Base-by-base conservation (phyloP, 2,113 vertebrate genomes). In the Chaenocephalus aceratus region DNA sequence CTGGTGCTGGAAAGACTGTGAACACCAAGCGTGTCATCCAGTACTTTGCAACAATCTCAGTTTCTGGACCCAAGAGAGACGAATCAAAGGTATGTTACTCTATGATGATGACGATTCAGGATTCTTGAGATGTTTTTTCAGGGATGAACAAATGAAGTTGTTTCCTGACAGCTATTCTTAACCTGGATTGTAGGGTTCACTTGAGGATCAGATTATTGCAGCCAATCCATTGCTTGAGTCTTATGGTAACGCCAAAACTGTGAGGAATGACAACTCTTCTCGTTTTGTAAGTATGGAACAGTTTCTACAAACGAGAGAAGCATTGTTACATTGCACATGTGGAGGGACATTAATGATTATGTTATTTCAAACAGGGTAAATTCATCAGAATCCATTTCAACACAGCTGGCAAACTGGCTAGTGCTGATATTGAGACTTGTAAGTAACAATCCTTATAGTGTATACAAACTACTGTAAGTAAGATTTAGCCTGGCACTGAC, bases 1-100 rank as follows among this genome's bases (percentile, higher is more conserved):
- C 91, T 80, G 91, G 91, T 88, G 91, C 91, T 13, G 91, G 91
- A 87, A 92, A 92, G 88, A 92, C 91, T 88, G 91, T 92, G 46
- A 92, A 92, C 91, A 92, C 91, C 62, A 91, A 92, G 71, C 91
- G 91, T 92, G 90, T 92, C 86, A 92, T 92, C 76, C 91, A 92
- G 89, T 92, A 92, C 82, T 92, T 92, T 60, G 91, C 91, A 34
- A 92, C 91, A 51, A 92, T 92, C 34, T 80, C 91, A 82, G 89
- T 21, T 21, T 21, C 21, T 21, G 21, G 21, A 21, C 21, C 21
- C 21, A 21, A 21, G 21, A 21, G 21, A 21, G 21, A 21, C 21
- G 21, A 21, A 21, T 21, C 21, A 21, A 21, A 21, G 21, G 21
- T 21, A 21, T 21, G 21, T 21, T 21, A 21, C 21, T 21, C 21